Conservation (phyloP, 2,113 vertebrate species). For the Alethe castanea region DNA sequence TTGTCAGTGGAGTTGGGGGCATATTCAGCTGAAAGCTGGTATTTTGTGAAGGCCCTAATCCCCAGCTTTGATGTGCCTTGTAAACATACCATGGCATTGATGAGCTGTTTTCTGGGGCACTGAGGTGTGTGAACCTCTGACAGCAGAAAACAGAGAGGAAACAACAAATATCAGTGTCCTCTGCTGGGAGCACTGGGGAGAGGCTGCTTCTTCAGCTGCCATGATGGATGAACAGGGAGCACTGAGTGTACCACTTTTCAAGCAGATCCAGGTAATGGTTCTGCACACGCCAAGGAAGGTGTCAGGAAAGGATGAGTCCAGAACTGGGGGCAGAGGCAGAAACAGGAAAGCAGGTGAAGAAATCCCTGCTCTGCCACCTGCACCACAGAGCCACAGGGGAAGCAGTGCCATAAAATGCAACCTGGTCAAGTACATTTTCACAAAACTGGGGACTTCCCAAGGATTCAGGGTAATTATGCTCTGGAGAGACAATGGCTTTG, state of each 20-base stretch:
- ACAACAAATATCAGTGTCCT: not conserved
- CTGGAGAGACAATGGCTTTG: not conserved
- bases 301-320: not conserved
- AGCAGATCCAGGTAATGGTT: not conserved
- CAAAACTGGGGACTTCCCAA: not conserved
- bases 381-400: not conserved
- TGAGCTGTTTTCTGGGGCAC: not conserved
- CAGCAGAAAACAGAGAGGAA: not conserved
- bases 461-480: not conserved
- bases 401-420: not conserved
- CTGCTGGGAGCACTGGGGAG: not conserved
- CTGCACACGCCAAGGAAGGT: not conserved
- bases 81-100: not conserved
- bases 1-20: not conserved
- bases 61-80: not conserved
- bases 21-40: not conserved
- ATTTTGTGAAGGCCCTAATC: slow-evolving; percentile 15
- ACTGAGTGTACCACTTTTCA: not conserved
- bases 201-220: not conserved
- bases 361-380: not conserved
- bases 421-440: not conserved
- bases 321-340: not conserved
- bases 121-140: not conserved
- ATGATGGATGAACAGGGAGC: not conserved
- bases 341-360: not conserved